Evolutionary conservation across 2,113 vertebrate genomes (phyloP), one percentile per base, ranked within the genome.

Genomic region (Ornithorhynchus anatinus): DNA sequence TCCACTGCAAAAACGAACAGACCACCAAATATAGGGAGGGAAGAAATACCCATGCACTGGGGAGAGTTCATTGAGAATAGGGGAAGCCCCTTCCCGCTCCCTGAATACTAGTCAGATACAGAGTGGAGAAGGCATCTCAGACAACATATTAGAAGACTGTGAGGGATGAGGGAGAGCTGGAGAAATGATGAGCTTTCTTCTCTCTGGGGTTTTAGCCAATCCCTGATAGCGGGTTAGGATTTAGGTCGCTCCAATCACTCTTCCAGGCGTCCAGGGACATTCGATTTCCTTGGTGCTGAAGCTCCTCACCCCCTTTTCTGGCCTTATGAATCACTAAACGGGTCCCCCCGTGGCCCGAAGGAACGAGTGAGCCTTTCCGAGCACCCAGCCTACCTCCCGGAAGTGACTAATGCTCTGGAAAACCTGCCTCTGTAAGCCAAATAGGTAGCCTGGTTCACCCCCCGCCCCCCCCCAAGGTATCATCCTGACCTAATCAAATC

Each of bases 21-120:
- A 88, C 72, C 81, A 86, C 84, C 86, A 88, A 89, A 86, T 62
- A 81, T 90, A 75, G 77, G 75, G 70, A 50, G 59, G 32, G 84
- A 93, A 83, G 54, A 81, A 90, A 86, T 80, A 74, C 79, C 42
- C 78, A 77, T 71, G 44, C 77, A 72, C 71, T 90, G 72, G 81
- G 58, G 63, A 68, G 66, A 84, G 75, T 72, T 88, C 67, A 65
- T 10, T 85, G 74, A 72, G 19, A 4, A 86, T 69, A 45, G 86
- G 33, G 45, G 86, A 79, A 44, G 65, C 89, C 64, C 71, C 45
- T 65, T 59, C 68, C 70, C 68, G 66, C 40, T 68, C 84, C 69
- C 70, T 59, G 86, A 75, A 81, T 78, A 63, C 78, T 75, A 72
- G 69, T 81, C 53, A 61, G 52, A 80, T 61, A 81, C 65, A 50